Evolutionary conservation across 2,797 vertebrate genomes (phyloP).

Genomic region (Lepilemur ruficaudatus): DNA sequence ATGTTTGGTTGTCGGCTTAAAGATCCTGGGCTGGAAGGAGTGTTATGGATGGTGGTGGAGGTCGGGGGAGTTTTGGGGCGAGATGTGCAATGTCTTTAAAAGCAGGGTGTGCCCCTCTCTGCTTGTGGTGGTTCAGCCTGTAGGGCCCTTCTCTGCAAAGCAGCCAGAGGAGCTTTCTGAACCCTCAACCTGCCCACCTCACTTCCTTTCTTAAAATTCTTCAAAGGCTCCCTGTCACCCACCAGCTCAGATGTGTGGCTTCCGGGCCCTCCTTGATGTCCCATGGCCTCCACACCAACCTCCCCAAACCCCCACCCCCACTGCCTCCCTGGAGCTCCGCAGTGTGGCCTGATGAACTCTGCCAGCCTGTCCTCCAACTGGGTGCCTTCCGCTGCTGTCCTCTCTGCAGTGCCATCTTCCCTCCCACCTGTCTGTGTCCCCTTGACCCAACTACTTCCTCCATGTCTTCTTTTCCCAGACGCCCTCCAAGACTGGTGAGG

Average conservation of each 20-base stretch:
- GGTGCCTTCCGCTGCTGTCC: neutral
- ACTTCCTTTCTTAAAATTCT: neutral
- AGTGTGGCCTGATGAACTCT: fast-evolving
- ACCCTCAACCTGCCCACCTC: no score
- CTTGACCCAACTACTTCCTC: neutral
- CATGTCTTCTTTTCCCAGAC: neutral
- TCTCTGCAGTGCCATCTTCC: fast-evolving
- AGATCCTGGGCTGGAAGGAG: neutral
- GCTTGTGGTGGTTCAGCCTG: neutral
- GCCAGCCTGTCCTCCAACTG: neutral
- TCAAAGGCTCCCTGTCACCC: neutral
- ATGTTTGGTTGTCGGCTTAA: neutral
- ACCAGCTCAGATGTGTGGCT: neutral
- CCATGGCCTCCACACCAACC: neutral
- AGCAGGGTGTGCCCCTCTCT: neutral
- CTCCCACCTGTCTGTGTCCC: neutral
- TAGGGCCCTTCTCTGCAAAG: neutral
- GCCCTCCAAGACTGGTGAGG: neutral
- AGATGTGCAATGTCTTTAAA: neutral
- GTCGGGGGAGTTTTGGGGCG: fast-evolving
- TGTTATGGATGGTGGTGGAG: fast-evolving
- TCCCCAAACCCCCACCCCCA: fast-evolving
- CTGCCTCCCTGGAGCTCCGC: neutral
- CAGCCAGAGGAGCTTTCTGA: neutral
- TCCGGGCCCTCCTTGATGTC: neutral